Base-by-base conservation (phyloP, 2,113 vertebrate genomes). In the Eidolon helvum region DNA sequence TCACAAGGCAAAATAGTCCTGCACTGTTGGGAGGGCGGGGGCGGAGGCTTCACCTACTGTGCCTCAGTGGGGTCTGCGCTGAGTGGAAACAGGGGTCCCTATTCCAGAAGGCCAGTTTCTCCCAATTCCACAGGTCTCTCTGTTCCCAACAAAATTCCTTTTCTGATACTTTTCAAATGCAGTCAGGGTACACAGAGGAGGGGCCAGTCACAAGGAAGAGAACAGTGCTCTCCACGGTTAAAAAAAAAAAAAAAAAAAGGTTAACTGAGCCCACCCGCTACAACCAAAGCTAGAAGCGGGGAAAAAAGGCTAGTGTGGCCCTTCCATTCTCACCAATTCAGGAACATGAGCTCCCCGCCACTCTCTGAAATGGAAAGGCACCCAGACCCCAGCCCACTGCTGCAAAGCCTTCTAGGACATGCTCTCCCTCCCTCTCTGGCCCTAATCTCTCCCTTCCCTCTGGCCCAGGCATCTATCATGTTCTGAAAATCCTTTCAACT, bases 31-130 rank as follows among this genome's bases (percentile, higher is more conserved):
- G 21, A 16, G 35, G 48, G 65, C 3, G 50, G n/a, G 43, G 72
- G 7, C 50, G 26, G 50, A 1, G 0, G 9, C 35, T 72, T n/a
- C 0, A 0, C 66, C 38, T 30, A 71, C 15, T 9, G 0, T 4
- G n/a, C 14, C n/a, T 48, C 63, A 8, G 33, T 15, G 66, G 40
- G n/a, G 24, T 21, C 48, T 35, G 40, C 2, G 18, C 19, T 21
- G 24, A 7, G 10, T 15, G 28, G 45, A 75, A 57, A 57, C 53
- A 86, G 14, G 38, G 8, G 24, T 59, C 30, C 2, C 55, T 50
- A 28, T 19, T 22, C 71, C 24, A 33, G 43, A 68, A 78, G 72
- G 19, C 38, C 61, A 48, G 59, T 66, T 68, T 90, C 93, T 48
- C 38, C 71, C 40, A 89, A 7, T 11, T 19, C 24, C 35, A 61